Evolutionary conservation across 2,113 vertebrate species (phyloP).

Genomic region (Condylura cristata): DNA sequence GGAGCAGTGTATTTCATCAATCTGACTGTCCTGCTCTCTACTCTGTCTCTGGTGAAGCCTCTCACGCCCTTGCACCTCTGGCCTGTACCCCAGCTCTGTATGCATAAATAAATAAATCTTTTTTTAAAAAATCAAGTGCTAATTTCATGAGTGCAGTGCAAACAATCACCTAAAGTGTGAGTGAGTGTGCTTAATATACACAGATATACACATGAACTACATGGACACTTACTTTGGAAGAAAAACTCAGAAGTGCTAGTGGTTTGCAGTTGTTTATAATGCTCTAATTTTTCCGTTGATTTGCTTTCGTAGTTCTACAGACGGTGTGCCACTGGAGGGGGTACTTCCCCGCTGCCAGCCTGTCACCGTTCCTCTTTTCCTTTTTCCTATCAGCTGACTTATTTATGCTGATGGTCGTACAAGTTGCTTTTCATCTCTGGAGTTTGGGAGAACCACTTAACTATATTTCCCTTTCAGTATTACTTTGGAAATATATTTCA

Average conservation of each 20-base stretch:
- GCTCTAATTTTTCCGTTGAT: background rate
- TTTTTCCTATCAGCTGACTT: background rate
- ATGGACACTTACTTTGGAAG: background rate
- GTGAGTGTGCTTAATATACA: rapidly evolving
- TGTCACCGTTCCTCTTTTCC: background rate
- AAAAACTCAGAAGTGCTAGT: background rate
- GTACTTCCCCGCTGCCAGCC: background rate
- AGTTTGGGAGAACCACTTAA: background rate
- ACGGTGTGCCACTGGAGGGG: background rate
- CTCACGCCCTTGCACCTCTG: too few species aligned
- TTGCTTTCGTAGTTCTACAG: background rate
- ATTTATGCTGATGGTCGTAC: background rate
- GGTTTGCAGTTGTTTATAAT: background rate
- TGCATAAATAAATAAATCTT: too few species aligned
- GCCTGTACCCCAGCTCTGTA: too few species aligned
- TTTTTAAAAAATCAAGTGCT: background rate
- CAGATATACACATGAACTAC: rapidly evolving
- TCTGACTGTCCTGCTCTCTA: too few species aligned
- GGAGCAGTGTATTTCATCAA: too few species aligned
- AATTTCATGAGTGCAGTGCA: background rate
- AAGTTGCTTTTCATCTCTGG: background rate
- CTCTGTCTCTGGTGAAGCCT: too few species aligned
- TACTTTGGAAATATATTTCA: too few species aligned
- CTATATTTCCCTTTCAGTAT: background rate
- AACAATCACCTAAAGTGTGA: background rate